Percentiles rank a stretch among this genome's conserved stretches.
phyloP scores from a whole-genome alignment of 2,888 invertebrate genomes.

The Polyommatus icarus region DNA sequence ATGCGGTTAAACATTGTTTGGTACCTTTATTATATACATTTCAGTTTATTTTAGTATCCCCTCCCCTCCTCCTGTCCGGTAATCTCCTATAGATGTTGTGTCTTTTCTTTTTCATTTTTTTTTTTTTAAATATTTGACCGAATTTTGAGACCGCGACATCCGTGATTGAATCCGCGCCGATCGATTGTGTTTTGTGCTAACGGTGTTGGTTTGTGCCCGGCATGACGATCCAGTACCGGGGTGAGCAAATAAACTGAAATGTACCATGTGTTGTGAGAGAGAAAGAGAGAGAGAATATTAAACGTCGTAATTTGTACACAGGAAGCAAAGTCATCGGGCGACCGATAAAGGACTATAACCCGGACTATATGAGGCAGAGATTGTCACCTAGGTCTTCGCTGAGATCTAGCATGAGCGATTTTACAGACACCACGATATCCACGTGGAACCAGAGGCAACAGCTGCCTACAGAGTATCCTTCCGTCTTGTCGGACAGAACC shows the following conservation, averaged over 20 bases:
- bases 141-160: slow-evolving; percentile 37
- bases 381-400: slow-evolving; percentile 71
- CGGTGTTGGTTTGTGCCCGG: slow-evolving; percentile 59
- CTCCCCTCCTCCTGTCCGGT: slow-evolving; percentile 55
- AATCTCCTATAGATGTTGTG: slow-evolving; percentile 51
- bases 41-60: slow-evolving; percentile 74
- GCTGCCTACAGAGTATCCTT: slow-evolving; percentile 64
- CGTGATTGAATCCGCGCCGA: slow-evolving; percentile 43
- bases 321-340: slow-evolving; percentile 69
- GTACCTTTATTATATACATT: slow-evolving; percentile 75
- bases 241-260: slow-evolving; percentile 78
- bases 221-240: slow-evolving; percentile 48
- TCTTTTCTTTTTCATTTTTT: slow-evolving; percentile 45
- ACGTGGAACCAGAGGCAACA: slow-evolving; percentile 71
- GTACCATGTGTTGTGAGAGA: slow-evolving; percentile 50
- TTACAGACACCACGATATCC: slow-evolving; percentile 76
- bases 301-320: slow-evolving; percentile 54
- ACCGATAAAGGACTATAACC: slow-evolving; percentile 74
- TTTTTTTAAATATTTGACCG: slow-evolving; percentile 34
- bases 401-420: slow-evolving; percentile 75
- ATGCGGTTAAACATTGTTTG: slow-evolving; percentile 62
- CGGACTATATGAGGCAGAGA: slow-evolving; percentile 61
- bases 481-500: slow-evolving; percentile 68
- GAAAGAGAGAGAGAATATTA: slow-evolving; percentile 41
- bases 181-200: slow-evolving; percentile 65